A percentile compares a stretch with the other conserved stretches of the same genome.
Evolutionary conservation across 1,140 invertebrate genomes (phyloP).

Genomic region (Anastrepha ludens): DNA sequence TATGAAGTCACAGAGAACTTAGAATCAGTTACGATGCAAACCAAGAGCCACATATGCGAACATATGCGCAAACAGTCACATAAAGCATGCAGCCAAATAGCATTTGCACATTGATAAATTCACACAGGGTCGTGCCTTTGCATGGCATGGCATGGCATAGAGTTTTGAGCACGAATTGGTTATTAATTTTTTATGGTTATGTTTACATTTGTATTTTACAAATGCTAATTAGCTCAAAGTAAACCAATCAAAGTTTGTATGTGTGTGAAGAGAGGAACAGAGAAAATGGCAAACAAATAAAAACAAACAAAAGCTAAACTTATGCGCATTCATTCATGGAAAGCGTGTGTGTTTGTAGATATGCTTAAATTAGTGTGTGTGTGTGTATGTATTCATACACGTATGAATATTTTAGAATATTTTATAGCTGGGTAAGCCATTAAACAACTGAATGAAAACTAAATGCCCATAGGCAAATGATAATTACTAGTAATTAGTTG

Average conservation of each 20-base stretch:
- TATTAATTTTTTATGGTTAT: constrained; percentile 28
- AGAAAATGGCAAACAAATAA: too few species aligned
- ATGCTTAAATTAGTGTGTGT: not conserved
- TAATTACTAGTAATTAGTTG: constrained; percentile 44
- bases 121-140: not conserved
- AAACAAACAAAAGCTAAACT: too few species aligned
- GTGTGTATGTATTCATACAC: not conserved
- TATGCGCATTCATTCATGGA: not conserved
- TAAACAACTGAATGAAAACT: constrained; percentile 14
- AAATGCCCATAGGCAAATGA: not conserved
- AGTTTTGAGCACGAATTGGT: not conserved
- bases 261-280: too few species aligned
- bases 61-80: not conserved
- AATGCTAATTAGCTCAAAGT: constrained; percentile 30
- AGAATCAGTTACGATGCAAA: not conserved
- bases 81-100: too few species aligned
- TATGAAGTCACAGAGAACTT: not conserved
- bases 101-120: not conserved
- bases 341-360: not conserved
- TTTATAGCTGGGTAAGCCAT: not conserved
- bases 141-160: not conserved
- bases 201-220: constrained; percentile 19
- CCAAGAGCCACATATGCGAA: not conserved
- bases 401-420: not conserved
- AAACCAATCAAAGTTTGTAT: not conserved